phyloP scores from a whole-genome alignment of 2,113 vertebrate genomes.

The Gasterosteus nipponicus region DNA sequence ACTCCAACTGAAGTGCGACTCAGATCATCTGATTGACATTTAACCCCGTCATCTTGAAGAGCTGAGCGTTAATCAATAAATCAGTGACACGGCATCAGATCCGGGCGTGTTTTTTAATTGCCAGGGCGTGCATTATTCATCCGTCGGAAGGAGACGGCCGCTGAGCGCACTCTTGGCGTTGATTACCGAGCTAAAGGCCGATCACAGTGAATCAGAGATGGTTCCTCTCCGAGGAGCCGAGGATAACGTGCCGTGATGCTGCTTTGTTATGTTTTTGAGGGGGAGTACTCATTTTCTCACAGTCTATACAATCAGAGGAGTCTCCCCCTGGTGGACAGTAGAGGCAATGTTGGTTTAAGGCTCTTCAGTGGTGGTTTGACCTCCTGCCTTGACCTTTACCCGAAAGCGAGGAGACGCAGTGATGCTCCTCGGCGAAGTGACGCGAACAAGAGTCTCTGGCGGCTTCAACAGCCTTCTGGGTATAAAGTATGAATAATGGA shows the following conservation, averaged over 20 bases:
- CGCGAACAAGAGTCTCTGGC: constrained; percentile 66
- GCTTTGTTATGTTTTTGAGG: too few relatives aligned
- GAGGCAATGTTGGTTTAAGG: too few relatives aligned
- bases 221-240: constrained; percentile 15
- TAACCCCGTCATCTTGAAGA: constrained; percentile 76
- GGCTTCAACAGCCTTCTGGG: constrained; percentile 69
- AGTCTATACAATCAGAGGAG: background rate
- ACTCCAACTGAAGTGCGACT: constrained; percentile 75
- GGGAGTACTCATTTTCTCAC: background rate
- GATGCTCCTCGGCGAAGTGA: constrained; percentile 49
- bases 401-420: constrained; percentile 16
- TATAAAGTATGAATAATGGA: constrained; percentile 75
- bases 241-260: background rate
- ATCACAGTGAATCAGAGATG: constrained; percentile 65
- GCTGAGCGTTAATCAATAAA: constrained; percentile 79
- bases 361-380: too few relatives aligned
- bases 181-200: constrained; percentile 71
- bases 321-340: too few relatives aligned
- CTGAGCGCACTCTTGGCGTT: constrained; percentile 56
- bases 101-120: constrained; percentile 75
- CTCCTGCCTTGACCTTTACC: constrained; percentile 31
- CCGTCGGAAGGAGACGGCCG: constrained; percentile 47
- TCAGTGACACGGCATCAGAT: constrained; percentile 77
- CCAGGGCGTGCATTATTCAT: constrained; percentile 81
- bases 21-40: constrained; percentile 81